Conservation (phyloP, 2,797 vertebrate species). For the Calcarius lapponicus region DNA sequence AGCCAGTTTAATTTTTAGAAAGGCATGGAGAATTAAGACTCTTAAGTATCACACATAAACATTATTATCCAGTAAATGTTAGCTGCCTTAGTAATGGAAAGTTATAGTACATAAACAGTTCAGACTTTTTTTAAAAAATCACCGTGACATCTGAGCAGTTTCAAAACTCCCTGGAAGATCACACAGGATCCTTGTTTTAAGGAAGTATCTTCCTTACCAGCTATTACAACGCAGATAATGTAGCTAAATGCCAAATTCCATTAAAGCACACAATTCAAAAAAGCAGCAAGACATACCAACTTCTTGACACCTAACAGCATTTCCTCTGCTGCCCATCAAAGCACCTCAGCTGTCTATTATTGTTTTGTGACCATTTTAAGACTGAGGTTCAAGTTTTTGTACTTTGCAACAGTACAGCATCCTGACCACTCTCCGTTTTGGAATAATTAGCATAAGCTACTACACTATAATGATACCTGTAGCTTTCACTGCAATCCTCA, state of each 20-base stretch:
- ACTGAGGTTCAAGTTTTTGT: background rate
- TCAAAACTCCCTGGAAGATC: background rate
- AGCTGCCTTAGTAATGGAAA: background rate
- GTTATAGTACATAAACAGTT: background rate
- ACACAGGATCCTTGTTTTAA: background rate
- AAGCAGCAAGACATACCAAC: background rate
- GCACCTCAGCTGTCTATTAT: background rate
- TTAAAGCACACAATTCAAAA: background rate
- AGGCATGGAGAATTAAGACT: background rate
- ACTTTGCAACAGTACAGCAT: background rate
- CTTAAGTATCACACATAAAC: background rate
- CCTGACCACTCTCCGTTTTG: background rate
- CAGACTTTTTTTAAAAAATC: background rate
- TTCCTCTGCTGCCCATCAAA: background rate
- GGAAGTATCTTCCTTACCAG: background rate
- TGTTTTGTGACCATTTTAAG: background rate
- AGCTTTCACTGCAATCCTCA: background rate
- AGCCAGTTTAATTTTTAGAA: background rate
- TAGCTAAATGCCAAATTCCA: background rate
- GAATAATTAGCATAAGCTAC: background rate
- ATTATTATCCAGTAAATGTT: background rate
- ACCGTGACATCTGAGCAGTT: background rate
- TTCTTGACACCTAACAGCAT: background rate
- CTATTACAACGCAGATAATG: background rate
- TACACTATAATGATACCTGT: background rate